These are phyloP conservation scores for Epizoanthus ramosus DNA, from an alignment of 92 coral and sea anemone genomes.

Conservation along the genomic window DNA sequence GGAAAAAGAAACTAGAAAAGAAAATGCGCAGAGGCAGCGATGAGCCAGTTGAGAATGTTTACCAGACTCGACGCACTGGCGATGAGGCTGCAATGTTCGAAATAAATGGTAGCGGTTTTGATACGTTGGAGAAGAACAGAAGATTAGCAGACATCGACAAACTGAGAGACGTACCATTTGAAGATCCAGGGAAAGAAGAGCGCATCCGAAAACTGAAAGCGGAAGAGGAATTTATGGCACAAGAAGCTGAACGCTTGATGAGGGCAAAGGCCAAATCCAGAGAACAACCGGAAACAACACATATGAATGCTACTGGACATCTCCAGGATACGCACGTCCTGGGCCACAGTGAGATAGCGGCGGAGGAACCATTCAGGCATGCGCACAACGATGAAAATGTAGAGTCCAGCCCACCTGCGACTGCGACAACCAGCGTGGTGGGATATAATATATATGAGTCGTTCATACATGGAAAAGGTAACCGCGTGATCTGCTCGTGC, in stretches of 20 bases:
- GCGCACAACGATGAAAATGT: conserved; percentile 6
- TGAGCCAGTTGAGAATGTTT: conserved; percentile 23
- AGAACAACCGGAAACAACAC: conserved; percentile 5
- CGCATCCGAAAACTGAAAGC: conserved; percentile 55
- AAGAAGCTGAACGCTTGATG: conserved; percentile 69
- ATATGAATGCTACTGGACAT: neutral
- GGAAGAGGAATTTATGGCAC: conserved; percentile 69
- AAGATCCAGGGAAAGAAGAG: conserved; percentile 46
- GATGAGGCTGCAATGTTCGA: neutral
- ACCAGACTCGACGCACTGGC: neutral
- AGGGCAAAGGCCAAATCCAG: conserved; percentile 16
- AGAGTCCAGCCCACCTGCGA: conserved; percentile 9
- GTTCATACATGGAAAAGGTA: conserved; percentile 77
- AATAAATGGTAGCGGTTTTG: neutral
- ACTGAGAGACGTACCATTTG: conserved; percentile 39
- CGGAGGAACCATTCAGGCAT: conserved; percentile 4
- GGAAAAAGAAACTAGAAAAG: conserved; percentile 50
- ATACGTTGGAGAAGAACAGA: conserved; percentile 38
- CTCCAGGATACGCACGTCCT: neutral
- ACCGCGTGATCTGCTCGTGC: conserved; percentile 73
- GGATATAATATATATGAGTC: conserved; percentile 81
- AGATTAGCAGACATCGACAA: conserved; percentile 36
- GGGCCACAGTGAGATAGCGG: neutral
- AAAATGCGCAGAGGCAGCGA: conserved; percentile 11
- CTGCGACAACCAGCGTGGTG: conserved; percentile 33